Evolutionary conservation across 1,140 invertebrate species (phyloP).

Genomic region (Notospermus geniculatus): DNA sequence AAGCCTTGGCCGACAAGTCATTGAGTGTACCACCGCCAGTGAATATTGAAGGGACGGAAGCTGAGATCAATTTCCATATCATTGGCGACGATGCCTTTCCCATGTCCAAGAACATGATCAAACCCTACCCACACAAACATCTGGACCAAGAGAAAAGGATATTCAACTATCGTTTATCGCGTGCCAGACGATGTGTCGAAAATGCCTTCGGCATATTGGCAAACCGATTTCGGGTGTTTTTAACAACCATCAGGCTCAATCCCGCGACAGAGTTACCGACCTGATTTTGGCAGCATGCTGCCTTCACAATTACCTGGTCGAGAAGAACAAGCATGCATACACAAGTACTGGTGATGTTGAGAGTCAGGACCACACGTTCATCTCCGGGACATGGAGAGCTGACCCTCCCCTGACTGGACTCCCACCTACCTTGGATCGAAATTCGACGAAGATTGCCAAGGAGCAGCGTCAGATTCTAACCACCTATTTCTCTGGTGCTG

Average conservation of each 20-base stretch:
- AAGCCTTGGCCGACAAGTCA: neutral
- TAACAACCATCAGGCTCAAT: too few species aligned
- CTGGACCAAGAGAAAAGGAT: constrained; percentile 45
- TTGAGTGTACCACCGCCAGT: neutral
- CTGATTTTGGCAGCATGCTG: neutral
- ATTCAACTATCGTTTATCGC: constrained; percentile 55
- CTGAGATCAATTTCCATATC: constrained; percentile 47
- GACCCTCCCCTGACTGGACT: too few species aligned
- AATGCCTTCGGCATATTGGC: too few species aligned
- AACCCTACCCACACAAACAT: constrained; percentile 46
- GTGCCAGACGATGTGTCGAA: too few species aligned
- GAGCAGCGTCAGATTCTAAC: too few species aligned
- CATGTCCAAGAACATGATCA: constrained; percentile 47
- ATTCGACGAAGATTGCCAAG: too few species aligned
- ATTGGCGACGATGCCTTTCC: constrained; percentile 58
- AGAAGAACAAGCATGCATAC: constrained; percentile 4
- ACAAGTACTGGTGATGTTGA: neutral
- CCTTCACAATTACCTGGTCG: constrained; percentile 4
- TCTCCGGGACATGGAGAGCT: too few species aligned
- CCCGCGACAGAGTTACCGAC: neutral
- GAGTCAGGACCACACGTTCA: too few species aligned
- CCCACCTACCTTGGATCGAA: too few species aligned
- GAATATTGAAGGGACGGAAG: neutral
- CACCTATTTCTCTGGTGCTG: too few species aligned
- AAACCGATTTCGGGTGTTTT: too few species aligned